These are phyloP conservation scores for Tiliacea citrago DNA, from an alignment of 2,888 invertebrate species.

Conservation along the genomic window DNA sequence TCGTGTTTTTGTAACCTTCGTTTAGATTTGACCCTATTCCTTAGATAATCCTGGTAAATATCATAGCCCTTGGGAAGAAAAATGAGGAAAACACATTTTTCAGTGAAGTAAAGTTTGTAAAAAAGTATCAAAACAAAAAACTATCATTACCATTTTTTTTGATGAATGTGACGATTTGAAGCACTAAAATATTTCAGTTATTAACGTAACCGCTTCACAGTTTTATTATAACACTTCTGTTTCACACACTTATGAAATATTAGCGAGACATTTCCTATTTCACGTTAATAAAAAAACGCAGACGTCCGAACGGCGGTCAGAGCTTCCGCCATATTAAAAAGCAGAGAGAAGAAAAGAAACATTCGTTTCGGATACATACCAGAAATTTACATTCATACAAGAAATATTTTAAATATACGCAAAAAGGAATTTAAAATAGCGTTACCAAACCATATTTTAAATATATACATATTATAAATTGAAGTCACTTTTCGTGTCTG, in stretches of 20 bases:
- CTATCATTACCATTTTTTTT: conserved; percentile 90
- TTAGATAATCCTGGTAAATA: conserved; percentile 53
- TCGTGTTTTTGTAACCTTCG: conserved; percentile 69
- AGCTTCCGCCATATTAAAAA: conserved; percentile 90
- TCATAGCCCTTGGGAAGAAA: conserved; percentile 64
- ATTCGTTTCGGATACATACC: conserved; percentile 71
- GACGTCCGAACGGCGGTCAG: conserved; percentile 89
- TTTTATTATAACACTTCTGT: conserved; percentile 73
- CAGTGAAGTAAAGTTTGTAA: conserved; percentile 86
- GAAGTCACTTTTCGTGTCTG: not conserved
- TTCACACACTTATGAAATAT: conserved; percentile 76
- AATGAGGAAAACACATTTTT: conserved; percentile 79
- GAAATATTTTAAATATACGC: not conserved
- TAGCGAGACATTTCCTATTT: conserved; percentile 75
- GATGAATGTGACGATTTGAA: conserved; percentile 70
- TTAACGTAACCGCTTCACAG: conserved; percentile 65
- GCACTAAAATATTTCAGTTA: conserved; percentile 58
- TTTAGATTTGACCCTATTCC: conserved; percentile 40
- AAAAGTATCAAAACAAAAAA: conserved; percentile 92
- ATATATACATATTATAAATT: not conserved
- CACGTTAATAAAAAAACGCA: conserved; percentile 80
- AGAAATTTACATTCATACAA: not conserved
- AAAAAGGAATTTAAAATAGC: not conserved
- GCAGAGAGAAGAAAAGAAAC: conserved; percentile 84
- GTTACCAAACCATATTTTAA: not conserved